Conservation (phyloP, 1,140 invertebrate species). For the Apis florea region DNA sequence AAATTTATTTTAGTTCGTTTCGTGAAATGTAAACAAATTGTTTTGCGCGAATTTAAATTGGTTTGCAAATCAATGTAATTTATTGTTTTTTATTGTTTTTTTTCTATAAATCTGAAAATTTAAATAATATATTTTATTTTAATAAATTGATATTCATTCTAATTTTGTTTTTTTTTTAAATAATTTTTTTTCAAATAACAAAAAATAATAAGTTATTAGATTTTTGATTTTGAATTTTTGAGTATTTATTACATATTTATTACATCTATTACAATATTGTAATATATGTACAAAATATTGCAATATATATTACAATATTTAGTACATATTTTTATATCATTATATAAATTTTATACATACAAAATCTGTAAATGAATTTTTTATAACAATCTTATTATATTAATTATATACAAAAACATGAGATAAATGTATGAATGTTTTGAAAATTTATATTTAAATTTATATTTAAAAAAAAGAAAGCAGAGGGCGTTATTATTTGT, state of each 20-base stretch:
- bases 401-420: neutral
- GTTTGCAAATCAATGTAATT: neutral
- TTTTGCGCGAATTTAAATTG: neutral
- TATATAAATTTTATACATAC: too few relatives aligned
- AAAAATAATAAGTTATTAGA: too few relatives aligned
- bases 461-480: neutral
- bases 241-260: too few relatives aligned
- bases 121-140: neutral
- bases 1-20: neutral
- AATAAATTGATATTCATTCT: neutral
- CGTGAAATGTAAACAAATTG: neutral
- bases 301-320: too few relatives aligned
- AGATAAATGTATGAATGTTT: neutral
- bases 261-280: too few relatives aligned
- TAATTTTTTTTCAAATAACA: neutral
- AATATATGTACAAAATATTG: too few relatives aligned
- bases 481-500: neutral
- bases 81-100: neutral
- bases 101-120: neutral
- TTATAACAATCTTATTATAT: neutral
- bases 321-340: too few relatives aligned
- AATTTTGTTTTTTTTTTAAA: neutral
- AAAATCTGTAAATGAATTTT: neutral
- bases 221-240: too few relatives aligned
- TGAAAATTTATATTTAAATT: neutral